Evolutionary conservation across 64 coral and sea anemone genomes (phyloP).

Genomic region (Montipora efflorescens): DNA sequence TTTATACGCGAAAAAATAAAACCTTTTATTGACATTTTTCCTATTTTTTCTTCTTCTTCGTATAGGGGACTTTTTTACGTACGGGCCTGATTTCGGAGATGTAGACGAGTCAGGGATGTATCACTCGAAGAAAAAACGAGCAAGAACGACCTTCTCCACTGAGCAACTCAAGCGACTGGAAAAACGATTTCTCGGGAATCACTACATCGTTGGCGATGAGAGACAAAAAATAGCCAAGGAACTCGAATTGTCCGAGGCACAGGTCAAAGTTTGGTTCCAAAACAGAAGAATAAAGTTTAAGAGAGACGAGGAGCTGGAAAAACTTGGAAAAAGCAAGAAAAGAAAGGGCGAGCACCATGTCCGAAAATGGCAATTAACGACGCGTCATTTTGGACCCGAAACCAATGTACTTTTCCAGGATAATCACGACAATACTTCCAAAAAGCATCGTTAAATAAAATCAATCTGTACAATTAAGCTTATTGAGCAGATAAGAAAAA

Average conservation of each 20-base stretch:
- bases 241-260: slow-evolving; percentile 95
- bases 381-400: slow-evolving; percentile 91
- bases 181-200: slow-evolving; percentile 94
- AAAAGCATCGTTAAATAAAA: slow-evolving; percentile 66
- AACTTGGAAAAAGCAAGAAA: slow-evolving; percentile 87
- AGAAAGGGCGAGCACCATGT: slow-evolving; percentile 97
- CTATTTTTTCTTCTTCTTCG: background rate
- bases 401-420: slow-evolving; percentile 79
- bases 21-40: too few species aligned
- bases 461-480: slow-evolving; percentile 63
- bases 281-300: slow-evolving; percentile 99
- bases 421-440: slow-evolving; percentile 62
- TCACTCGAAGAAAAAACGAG: slow-evolving; percentile 83
- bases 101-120: slow-evolving; percentile 70
- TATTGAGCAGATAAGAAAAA: slow-evolving; percentile 45
- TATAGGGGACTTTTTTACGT: slow-evolving; percentile 51
- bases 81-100: slow-evolving; percentile 56
- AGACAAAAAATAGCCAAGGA: slow-evolving; percentile 97
- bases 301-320: slow-evolving; percentile 94
- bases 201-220: slow-evolving; percentile 98
- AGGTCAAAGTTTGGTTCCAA: slow-evolving; percentile 99
- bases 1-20: too few species aligned
- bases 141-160: slow-evolving; percentile 89
- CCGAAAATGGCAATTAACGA: slow-evolving; percentile 95
- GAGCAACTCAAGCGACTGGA: slow-evolving; percentile 96